phyloP scores from a whole-genome alignment of 1,140 invertebrate species.

The Danaus melanippus region DNA sequence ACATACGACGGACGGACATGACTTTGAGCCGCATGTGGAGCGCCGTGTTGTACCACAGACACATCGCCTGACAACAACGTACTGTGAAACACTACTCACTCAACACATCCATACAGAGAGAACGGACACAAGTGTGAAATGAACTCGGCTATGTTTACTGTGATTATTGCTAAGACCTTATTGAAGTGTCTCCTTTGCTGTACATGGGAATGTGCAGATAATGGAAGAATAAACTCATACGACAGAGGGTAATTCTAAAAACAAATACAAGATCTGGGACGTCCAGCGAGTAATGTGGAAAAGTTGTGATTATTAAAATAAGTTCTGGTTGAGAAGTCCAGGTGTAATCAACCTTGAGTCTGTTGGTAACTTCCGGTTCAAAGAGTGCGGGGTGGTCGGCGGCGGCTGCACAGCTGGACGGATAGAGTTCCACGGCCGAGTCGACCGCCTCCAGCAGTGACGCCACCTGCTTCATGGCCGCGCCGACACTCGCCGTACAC shows the following conservation, averaged over 20 bases:
- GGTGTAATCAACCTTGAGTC: slow-evolving; percentile 2
- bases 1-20: slow-evolving; percentile 82
- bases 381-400: slow-evolving; percentile 78
- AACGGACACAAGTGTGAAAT: too few species aligned
- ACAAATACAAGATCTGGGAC: too few species aligned
- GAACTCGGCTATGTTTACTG: too few species aligned
- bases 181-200: too few species aligned
- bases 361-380: slow-evolving; percentile 6
- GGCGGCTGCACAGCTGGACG: slow-evolving; percentile 85
- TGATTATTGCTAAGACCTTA: too few species aligned
- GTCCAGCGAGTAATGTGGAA: too few species aligned
- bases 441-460: slow-evolving; percentile 81
- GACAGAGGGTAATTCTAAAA: too few species aligned
- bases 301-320: too few species aligned
- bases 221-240: too few species aligned
- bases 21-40: slow-evolving; percentile 87
- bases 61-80: slow-evolving; percentile 77
- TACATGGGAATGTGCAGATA: too few species aligned
- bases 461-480: slow-evolving; percentile 82
- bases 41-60: slow-evolving; percentile 92
- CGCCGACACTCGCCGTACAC: slow-evolving; percentile 79
- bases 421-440: slow-evolving; percentile 85
- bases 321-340: too few species aligned
- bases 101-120: too few species aligned
- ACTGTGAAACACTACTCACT: neutral